These are phyloP conservation scores for Tenebrio molitor DNA, from an alignment of 1,140 invertebrate genomes.

Conservation along the genomic window DNA sequence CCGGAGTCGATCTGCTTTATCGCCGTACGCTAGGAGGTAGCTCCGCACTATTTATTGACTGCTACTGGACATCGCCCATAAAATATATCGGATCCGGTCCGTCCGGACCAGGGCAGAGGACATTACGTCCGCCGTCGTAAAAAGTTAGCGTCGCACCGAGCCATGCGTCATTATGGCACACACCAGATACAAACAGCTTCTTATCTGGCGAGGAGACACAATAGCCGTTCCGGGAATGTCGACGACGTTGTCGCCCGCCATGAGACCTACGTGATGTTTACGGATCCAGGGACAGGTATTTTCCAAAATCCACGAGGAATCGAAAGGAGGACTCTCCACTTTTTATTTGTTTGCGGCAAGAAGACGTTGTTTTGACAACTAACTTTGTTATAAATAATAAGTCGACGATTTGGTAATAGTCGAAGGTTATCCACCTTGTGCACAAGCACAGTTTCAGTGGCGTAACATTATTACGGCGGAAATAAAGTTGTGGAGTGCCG, in stretches of 20 bases:
- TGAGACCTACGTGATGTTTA: constrained; percentile 44
- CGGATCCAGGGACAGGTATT: no score
- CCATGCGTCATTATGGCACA: constrained; percentile 59
- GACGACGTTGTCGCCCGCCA: constrained; percentile 20
- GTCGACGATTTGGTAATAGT: constrained; percentile 17
- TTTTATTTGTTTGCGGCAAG: neutral
- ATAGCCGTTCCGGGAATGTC: constrained; percentile 47
- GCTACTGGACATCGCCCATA: constrained; percentile 63
- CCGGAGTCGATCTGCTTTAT: constrained; percentile 42
- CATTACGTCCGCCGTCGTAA: constrained; percentile 51
- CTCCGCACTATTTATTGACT: constrained; percentile 62
- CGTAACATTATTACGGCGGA: no score
- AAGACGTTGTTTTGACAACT: constrained; percentile 10
- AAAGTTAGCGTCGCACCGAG: constrained; percentile 52
- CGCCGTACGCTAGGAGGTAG: constrained; percentile 43
- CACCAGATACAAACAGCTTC: constrained; percentile 56
- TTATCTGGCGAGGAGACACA: constrained; percentile 48
- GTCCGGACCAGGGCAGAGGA: constrained; percentile 55
- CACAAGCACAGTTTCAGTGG: constrained; percentile 1
- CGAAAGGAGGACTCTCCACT: neutral
- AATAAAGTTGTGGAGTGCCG: no score
- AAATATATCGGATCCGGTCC: constrained; percentile 62
- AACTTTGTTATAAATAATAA: constrained; percentile 14
- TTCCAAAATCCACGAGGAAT: neutral
- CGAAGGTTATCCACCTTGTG: constrained; percentile 21